Percentiles rank a stretch among this genome's conserved stretches.
Conservation (phyloP, 2,113 vertebrate genomes). For the Coreoperca whiteheadi region DNA sequence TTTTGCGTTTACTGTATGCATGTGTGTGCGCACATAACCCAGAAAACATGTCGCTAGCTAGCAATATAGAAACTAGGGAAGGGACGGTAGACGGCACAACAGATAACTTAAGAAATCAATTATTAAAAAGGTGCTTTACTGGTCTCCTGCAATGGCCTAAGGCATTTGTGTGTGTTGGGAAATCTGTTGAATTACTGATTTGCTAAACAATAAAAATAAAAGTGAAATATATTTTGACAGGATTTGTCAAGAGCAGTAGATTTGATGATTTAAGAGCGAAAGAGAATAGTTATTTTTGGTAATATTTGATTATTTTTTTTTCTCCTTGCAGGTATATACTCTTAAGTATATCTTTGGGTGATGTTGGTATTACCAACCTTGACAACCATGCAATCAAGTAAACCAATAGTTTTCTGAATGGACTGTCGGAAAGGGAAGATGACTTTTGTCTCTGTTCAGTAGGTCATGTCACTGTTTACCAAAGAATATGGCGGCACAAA, state of each 20-base stretch:
- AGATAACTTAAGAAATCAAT: constrained; percentile 32
- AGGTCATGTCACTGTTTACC: too few species aligned
- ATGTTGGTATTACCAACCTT: not conserved
- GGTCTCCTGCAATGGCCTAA: constrained; percentile 18
- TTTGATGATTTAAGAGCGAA: not conserved
- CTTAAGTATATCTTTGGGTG: too few species aligned
- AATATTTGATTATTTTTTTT: too few species aligned
- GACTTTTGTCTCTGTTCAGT: not conserved
- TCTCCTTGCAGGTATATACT: not conserved
- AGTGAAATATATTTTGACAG: constrained; percentile 53
- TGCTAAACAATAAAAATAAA: constrained; percentile 30
- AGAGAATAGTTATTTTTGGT: not conserved
- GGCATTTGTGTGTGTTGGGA: constrained; percentile 6
- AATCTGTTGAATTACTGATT: constrained; percentile 30
- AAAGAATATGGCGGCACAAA: not conserved
- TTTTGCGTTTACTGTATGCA: not conserved
- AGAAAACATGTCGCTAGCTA: constrained; percentile 1
- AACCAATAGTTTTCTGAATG: not conserved
- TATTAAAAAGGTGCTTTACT: constrained; percentile 31
- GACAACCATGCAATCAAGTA: not conserved
- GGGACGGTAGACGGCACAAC: not conserved
- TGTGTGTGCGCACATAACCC: not conserved
- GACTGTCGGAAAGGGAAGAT: not conserved
- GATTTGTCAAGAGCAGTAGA: constrained; percentile 5
- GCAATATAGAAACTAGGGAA: not conserved